Percentiles rank a stretch among this genome's conserved stretches.
phyloP scores from a whole-genome alignment of 2,797 vertebrate genomes.

The Gymnocypris eckloni region DNA sequence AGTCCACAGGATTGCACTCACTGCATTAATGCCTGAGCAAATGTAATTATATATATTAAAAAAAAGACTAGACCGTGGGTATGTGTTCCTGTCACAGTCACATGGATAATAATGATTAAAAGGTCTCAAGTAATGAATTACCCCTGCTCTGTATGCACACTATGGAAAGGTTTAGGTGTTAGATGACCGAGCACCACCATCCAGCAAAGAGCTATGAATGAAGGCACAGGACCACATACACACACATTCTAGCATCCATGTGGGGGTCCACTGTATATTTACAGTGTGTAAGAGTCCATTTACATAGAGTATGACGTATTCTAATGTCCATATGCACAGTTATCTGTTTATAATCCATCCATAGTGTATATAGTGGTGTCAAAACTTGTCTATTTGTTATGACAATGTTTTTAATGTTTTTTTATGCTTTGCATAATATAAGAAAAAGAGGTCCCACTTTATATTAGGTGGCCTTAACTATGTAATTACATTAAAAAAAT shows the following conservation, averaged over 20 bases:
- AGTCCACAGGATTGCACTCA: constrained; percentile 34
- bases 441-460: background rate
- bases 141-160: background rate
- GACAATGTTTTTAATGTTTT: too few relatives aligned
- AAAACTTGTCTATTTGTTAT: background rate
- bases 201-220: constrained; percentile 43
- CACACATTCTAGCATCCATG: constrained; percentile 1
- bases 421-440: background rate
- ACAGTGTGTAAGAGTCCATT: background rate
- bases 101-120: constrained; percentile 43
- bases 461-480: too few relatives aligned
- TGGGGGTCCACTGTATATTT: constrained; percentile 27
- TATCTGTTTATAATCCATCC: background rate
- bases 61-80: constrained; percentile 13
- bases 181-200: constrained; percentile 1
- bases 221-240: constrained; percentile 18
- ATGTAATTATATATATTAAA: constrained; percentile 27
- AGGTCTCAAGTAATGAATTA: constrained; percentile 15
- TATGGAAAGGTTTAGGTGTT: constrained; percentile 5
- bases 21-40: constrained; percentile 42
- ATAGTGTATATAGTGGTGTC: background rate
- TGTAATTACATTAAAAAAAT: too few relatives aligned
- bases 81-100: background rate
- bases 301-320: background rate
- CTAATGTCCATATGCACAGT: background rate